Evolutionary conservation across 2,797 vertebrate genomes (phyloP), one percentile per base, ranked within the genome.

Genomic region (Danio jaintianensis): DNA sequence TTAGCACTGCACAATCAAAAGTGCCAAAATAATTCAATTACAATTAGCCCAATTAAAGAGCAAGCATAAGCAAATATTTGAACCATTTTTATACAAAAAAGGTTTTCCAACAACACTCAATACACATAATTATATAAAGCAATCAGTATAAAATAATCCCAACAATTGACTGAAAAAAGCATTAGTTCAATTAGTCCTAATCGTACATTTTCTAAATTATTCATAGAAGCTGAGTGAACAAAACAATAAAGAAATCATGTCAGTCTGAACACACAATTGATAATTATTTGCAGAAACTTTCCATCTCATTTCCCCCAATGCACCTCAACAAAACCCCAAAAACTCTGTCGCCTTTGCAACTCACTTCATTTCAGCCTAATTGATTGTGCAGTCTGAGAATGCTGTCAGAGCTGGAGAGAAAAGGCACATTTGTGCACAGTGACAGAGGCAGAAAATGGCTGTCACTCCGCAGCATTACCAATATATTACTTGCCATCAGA

Each of bases 401-500:
- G n/a, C 70, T 16, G 58, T 78, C 69, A 67, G 56, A 29, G 38
- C 36, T 59, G 11, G 16, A 61, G 61, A 58, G 36, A 55, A 42
- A 29, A 18, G 10, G 18, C 4, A 36, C 56, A 40, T 42, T 50
- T 56, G 16, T 64, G 67, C 22, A 15, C 10, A 59, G 50, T 55
- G 75, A 68, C 58, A 79, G 55, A 64, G 4, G 42, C 62, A 75
- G 59, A 66, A 78, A 62, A 83, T 72, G 47, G 18, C 63, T 75
- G 69, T 61, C 82, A 58, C 50, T 73, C 12, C 2, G 53, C 5
- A 29, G n/a, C 40, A 69, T 67, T 61, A 62, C 75, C 75, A 70
- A 77, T 38, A 84, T 58, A 78, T 76, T 56, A 63, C 75, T 70
- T 36, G 45, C 43, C 59, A 29, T 66, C 18, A 45, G 61, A 62